A percentile compares a stretch with the other conserved stretches of the same genome.
Conservation (phyloP, 1,140 invertebrate species). For the Saccostrea glomerata region DNA sequence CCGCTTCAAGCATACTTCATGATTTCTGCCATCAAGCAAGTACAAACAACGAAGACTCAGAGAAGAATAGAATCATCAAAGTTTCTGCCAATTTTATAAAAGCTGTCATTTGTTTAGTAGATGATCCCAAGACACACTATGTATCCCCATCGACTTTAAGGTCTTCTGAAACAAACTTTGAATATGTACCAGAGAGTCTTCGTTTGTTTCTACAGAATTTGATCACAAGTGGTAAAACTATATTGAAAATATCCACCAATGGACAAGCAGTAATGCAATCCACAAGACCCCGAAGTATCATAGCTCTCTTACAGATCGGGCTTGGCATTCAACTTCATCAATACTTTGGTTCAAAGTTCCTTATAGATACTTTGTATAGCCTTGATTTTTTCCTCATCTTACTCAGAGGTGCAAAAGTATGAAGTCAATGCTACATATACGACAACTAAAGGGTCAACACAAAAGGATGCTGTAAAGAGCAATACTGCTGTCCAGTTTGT, state of each 20-base stretch:
- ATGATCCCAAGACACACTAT: neutral
- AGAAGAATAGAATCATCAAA: neutral
- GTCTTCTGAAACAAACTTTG: too few species aligned
- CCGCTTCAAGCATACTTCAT: neutral
- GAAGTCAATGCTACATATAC: slow-evolving; percentile 27
- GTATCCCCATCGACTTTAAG: too few species aligned
- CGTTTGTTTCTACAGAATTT: slow-evolving; percentile 35
- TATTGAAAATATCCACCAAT: slow-evolving; percentile 41
- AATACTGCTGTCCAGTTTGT: slow-evolving; percentile 60
- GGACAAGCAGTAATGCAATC: slow-evolving; percentile 50
- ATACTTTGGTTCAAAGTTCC: slow-evolving; percentile 62
- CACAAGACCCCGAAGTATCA: slow-evolving; percentile 53
- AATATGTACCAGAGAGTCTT: slow-evolving; percentile 28
- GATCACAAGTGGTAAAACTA: neutral
- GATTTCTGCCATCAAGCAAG: neutral
- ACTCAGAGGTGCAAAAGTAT: slow-evolving; percentile 60
- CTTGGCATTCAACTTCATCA: slow-evolving; percentile 67
- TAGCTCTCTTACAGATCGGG: slow-evolving; percentile 63
- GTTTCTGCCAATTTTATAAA: neutral
- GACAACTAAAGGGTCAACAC: neutral
- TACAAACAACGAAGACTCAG: neutral
- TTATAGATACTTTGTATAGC: slow-evolving; percentile 61
- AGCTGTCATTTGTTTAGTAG: neutral
- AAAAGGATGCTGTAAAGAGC: neutral
- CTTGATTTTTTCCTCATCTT: slow-evolving; percentile 62